Conservation (phyloP, 1,140 invertebrate genomes). For the Orussus abietinus region DNA sequence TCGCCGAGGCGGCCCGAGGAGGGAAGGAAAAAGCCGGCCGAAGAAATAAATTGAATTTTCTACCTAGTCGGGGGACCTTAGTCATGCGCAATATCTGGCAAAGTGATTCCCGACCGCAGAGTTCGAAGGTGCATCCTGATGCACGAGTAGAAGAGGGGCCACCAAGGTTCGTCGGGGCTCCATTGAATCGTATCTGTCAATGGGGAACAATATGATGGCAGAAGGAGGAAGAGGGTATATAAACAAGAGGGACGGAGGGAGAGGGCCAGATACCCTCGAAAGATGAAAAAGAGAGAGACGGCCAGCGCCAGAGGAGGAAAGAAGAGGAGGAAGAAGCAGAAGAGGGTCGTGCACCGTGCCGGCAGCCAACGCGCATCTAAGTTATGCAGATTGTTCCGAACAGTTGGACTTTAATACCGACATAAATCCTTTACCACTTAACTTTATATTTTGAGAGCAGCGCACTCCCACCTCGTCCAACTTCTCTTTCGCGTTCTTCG, state of each 20-base stretch:
- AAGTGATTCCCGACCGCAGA: too few species aligned
- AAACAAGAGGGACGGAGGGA: slow-evolving; percentile 3
- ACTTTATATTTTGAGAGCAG: slow-evolving; percentile 43
- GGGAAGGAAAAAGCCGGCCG: too few species aligned
- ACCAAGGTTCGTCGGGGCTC: slow-evolving; percentile 17
- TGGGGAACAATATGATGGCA: slow-evolving; percentile 35
- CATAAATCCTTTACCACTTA: slow-evolving; percentile 51
- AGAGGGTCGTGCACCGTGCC: slow-evolving; percentile 25
- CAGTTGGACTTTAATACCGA: slow-evolving; percentile 48
- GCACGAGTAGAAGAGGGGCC: too few species aligned
- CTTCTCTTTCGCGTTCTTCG: too few species aligned
- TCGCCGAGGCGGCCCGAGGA: too few species aligned
- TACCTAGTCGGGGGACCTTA: too few species aligned
- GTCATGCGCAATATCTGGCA: too few species aligned
- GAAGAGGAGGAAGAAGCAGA: slow-evolving; percentile 15
- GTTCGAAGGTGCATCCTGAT: too few species aligned
- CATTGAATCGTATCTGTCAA: slow-evolving; percentile 45
- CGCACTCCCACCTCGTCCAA: slow-evolving; percentile 10
- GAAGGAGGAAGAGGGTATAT: slow-evolving; percentile 8
- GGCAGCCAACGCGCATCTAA: slow-evolving; percentile 32
- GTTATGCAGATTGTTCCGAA: slow-evolving; percentile 50
- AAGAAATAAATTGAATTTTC: too few species aligned
- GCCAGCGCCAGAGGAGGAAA: slow-evolving; percentile 2
- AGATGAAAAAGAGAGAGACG: neutral
- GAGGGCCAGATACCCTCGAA: too few species aligned